These are phyloP conservation scores for Empidonax traillii DNA, from an alignment of 2,113 vertebrate genomes.

Conservation along the genomic window DNA sequence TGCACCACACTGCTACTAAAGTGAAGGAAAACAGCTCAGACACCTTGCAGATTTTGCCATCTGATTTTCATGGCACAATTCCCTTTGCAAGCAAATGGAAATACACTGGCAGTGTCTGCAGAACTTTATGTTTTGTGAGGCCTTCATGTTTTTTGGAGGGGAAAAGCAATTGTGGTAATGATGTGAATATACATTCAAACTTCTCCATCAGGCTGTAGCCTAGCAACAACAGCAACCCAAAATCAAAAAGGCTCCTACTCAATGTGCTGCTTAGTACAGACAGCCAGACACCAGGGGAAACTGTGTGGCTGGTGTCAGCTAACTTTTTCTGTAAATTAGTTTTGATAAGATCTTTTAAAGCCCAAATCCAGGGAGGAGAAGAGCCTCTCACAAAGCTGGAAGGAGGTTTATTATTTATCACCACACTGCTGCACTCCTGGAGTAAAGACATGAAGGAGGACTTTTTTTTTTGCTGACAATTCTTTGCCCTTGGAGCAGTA, in stretches of 20 bases:
- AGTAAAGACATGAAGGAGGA: background rate
- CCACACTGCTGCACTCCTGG: background rate
- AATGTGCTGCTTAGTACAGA: background rate
- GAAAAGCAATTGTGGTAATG: background rate
- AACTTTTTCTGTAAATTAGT: background rate
- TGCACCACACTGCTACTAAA: background rate
- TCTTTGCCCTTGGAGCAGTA: background rate
- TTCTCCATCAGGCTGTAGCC: background rate
- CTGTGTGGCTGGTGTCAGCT: background rate
- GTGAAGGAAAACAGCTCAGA: background rate
- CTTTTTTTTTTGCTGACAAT: background rate
- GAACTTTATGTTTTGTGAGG: background rate
- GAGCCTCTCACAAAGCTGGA: background rate
- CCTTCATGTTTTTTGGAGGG: background rate
- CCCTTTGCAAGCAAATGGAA: background rate
- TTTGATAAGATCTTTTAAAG: background rate
- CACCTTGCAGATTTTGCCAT: background rate
- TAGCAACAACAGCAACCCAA: conserved; percentile 11
- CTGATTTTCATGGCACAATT: background rate
- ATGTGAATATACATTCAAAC: background rate
- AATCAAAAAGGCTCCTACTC: background rate
- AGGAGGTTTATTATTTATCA: background rate
- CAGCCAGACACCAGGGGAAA: background rate
- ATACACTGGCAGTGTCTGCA: background rate
- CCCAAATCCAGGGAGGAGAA: background rate